Base-by-base conservation (phyloP, 2,113 vertebrate species). In the Gymnocephalus cernua region DNA sequence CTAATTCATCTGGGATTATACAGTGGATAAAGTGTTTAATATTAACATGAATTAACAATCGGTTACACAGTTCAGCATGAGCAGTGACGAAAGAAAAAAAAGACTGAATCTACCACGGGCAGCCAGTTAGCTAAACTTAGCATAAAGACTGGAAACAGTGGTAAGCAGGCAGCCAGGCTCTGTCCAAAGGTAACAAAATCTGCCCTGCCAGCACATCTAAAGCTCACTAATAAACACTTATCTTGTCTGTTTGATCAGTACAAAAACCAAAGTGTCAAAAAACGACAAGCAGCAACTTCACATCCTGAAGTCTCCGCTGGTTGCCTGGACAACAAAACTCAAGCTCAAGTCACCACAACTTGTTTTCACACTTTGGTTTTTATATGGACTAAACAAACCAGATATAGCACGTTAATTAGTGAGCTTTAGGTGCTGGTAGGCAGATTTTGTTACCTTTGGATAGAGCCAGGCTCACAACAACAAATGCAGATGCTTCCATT, bases 241-340 rank as follows among this genome's bases (percentile, higher is more conserved):
- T 57, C 58, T 35, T n/a, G 38, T 69, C 65, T 11, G 15, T 58
- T 71, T 77, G 56, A 68, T 66, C 35, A 13, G 15, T 41, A n/a
- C 12, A 75, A 56, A 61, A 67, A 61, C 6, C 13, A 27, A 23
- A 14, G 45, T 61, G 35, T 44, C 23, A 66, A 32, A 29, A 32
- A 6, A 32, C 6, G 32, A 32, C 32, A 32, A 32, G 32, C 32
- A 32, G 32, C 32, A 32, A 32, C 32, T 32, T 6, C 6, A 63
- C 10, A 32, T 67, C 45, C 64, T 50, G 16, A 48, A 25, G n/a
- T 21, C 64, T 48, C 63, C 0, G 12, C 41, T 65, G n/a, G 23
- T 67, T 12, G 25, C 3, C 1, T 1, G 23, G 41, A 47, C 23
- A 45, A 51, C 4, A 51, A 51, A 66, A 50, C 2, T 29, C 9